Evolutionary conservation across 2,113 vertebrate genomes (phyloP).

Genomic region (Pungitius pungitius): DNA sequence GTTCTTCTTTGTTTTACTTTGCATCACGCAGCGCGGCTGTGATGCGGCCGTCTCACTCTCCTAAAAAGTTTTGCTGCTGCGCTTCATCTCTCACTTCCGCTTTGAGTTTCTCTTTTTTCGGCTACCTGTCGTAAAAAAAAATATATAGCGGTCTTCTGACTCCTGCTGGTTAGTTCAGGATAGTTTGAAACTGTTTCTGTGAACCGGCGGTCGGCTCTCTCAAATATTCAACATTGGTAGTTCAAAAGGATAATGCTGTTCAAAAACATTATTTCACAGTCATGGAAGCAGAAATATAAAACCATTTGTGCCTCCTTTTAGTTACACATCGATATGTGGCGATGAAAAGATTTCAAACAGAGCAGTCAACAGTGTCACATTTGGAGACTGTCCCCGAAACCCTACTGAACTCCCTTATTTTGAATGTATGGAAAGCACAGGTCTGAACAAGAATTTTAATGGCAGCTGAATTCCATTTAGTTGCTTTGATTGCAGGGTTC

Average conservation of each 20-base stretch:
- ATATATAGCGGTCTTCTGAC: slow-evolving; percentile 64
- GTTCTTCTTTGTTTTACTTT: not conserved
- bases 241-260: not conserved
- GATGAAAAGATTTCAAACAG: not conserved
- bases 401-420: not conserved
- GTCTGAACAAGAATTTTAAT: not conserved
- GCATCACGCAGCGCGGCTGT: slow-evolving; percentile 55
- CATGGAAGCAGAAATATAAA: not conserved
- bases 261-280: not conserved
- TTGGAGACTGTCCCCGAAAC: not conserved
- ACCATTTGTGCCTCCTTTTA: not conserved
- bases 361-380: not conserved
- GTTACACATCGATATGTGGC: not conserved
- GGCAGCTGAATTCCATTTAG: not conserved
- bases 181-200: slow-evolving; percentile 7
- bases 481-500: not conserved
- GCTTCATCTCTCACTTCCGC: slow-evolving; percentile 69
- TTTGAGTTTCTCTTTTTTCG: slow-evolving; percentile 35
- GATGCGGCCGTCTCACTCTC: slow-evolving; percentile 17
- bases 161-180: slow-evolving; percentile 76
- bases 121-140: slow-evolving; percentile 27
- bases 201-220: not conserved
- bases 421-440: not conserved
- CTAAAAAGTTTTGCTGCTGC: slow-evolving; percentile 49
- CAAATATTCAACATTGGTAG: too few relatives aligned